Base-by-base conservation (phyloP, 2,113 vertebrate species). In the Mesoclemmys tuberculata region DNA sequence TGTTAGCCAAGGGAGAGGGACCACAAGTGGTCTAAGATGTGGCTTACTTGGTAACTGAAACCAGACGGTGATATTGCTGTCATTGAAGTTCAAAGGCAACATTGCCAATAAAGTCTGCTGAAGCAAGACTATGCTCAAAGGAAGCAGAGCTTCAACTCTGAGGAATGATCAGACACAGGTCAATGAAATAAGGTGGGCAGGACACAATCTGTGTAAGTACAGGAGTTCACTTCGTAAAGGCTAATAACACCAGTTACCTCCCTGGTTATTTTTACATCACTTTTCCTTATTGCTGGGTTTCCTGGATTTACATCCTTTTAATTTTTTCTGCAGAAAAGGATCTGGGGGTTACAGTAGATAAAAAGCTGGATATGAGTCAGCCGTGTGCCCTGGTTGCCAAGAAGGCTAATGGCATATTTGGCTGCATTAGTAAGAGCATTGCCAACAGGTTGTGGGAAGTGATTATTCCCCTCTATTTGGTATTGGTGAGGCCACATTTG, bases 141-240 rank as follows among this genome's bases (percentile, higher is more conserved):
- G 52, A 95, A 92, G 92, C 27, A 82, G 27, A 22, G 44, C 78
- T 91, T 84, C 75, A 80, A 26, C 44, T 92, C 55, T 89, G 56
- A 95, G 19, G 12, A 52, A 31, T 38, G 94, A 35, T 49, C 56
- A 64, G 83, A 77, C 61, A 85, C 61, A 85, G 71, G 84, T 95
- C 83, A 71, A 56, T 86, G 56, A 90, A 58, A n/a, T 27, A 86
- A 56, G 84, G 35, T 54, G 74, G 74, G 68, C 80, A 29, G 85
- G 85, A 84, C 77, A 85, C 90, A 49, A 95, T 88, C 87, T 79
- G 14, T 79, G 29, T 35, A 80, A 56, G 77, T 85, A 80, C 55
- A 87, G 46, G 55, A 92, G 92, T 94, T 94, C 93, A 58, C 85
- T 96, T 96, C 94, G 79, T 77, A 1, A 91, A 93, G 81, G 83